A percentile compares a stretch with the other conserved stretches of the same genome.
These are phyloP conservation scores for Pitta sordida DNA, from an alignment of 2,113 vertebrate species.

Conservation along the genomic window DNA sequence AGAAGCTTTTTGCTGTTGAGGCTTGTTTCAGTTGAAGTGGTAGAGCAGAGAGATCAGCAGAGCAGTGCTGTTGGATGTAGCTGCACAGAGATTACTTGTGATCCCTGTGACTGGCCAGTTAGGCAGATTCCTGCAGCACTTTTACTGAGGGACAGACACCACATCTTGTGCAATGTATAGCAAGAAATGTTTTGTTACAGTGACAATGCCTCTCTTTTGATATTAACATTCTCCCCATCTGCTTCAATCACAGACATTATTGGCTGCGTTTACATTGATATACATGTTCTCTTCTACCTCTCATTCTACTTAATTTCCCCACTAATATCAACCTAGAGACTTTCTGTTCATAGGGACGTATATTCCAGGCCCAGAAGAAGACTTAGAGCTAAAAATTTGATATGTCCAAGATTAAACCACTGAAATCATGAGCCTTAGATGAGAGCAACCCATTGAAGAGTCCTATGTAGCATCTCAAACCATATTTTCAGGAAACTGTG, in stretches of 20 bases:
- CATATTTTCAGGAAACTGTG: not conserved
- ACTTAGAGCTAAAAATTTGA: not conserved
- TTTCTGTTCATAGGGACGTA: not conserved
- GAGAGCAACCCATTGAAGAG: not conserved
- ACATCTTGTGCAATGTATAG: fast-evolving
- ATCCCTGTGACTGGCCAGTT: not conserved
- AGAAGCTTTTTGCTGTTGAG: not conserved
- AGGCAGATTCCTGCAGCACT: not conserved
- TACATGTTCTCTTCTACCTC: not conserved
- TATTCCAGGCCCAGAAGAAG: not conserved
- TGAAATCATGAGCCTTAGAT: not conserved
- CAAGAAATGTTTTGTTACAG: not conserved
- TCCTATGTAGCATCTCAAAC: fast-evolving
- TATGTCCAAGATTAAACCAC: not conserved
- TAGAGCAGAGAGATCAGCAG: not conserved
- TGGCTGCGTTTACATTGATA: not conserved
- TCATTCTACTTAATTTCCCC: not conserved
- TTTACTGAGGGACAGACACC: not conserved
- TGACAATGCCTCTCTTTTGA: not conserved
- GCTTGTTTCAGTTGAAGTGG: not conserved
- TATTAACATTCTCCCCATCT: not conserved
- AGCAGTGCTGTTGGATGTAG: not conserved
- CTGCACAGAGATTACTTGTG: not conserved
- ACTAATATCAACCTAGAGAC: not conserved
- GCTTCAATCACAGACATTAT: not conserved